Conservation (phyloP, 2,888 invertebrate species). For the Sepiola atlantica region DNA sequence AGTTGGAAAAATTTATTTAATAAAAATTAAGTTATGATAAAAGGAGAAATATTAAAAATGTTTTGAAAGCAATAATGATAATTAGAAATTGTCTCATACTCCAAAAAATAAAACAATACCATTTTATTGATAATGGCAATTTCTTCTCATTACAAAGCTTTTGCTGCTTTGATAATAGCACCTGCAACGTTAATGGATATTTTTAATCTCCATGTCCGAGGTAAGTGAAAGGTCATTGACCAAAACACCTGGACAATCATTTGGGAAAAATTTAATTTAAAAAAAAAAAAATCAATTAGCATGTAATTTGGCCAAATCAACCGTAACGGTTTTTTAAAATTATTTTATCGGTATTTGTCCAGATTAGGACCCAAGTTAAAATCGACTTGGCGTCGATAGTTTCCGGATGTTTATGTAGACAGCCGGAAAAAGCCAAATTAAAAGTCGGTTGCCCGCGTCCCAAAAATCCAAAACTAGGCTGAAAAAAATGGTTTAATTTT, state of each 20-base stretch:
- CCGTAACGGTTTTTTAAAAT: neutral
- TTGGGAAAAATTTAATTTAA: neutral
- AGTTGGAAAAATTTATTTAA: neutral
- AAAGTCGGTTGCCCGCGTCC: too few relatives aligned
- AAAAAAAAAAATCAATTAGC: neutral
- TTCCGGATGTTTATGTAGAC: too few relatives aligned
- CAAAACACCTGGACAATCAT: neutral
- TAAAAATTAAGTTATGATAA: neutral
- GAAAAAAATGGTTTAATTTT: too few relatives aligned
- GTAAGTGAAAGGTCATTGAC: constrained; percentile 8
- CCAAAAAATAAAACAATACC: neutral
- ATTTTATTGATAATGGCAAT: neutral
- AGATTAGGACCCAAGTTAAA: too few relatives aligned
- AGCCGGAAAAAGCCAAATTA: too few relatives aligned
- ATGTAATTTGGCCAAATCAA: neutral
- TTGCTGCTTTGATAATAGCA: neutral
- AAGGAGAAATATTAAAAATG: neutral
- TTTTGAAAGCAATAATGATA: neutral
- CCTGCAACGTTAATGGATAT: constrained; percentile 35
- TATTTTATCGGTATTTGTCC: too few relatives aligned
- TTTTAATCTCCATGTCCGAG: constrained; percentile 12
- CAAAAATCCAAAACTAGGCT: too few relatives aligned
- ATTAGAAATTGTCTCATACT: neutral
- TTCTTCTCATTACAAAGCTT: constrained; percentile 32
- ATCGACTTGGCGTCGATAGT: too few relatives aligned